Base-by-base conservation (phyloP, 2,797 vertebrate genomes). In the Tarsius wallacei region DNA sequence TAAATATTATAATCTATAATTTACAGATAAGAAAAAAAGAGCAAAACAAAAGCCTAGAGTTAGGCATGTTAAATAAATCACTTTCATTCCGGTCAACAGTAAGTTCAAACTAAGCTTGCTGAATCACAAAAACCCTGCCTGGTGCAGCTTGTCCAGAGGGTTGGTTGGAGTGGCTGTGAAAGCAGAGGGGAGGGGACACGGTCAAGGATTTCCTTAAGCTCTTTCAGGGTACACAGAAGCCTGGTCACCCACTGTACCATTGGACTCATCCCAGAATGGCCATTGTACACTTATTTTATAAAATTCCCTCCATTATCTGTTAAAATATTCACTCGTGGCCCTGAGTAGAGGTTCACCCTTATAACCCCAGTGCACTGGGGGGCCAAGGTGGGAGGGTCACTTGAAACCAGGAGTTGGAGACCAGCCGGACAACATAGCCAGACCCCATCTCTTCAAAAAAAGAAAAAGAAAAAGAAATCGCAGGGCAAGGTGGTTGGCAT, bases 111-210 rank as follows among this genome's bases (percentile, higher is more conserved):
- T 0, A 28, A 24, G 4, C 0, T 4, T 61, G 1, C 8, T 61
- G 59, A 28, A 12, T 11, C 26, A 0, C 0, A 49, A 55, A 28
- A 74, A 2, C 12, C 7, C 12, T 59, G 22, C 28, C 17, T 63
- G 26, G 47, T 7, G 1, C 17, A 14, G 7, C 0, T 4, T 16
- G 9, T 22, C 6, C 1, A 0, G 26, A 16, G 4, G 12, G 53
- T 21, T 19, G 6, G 0, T 7, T 13, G 28, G 28, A 13, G 12
- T 6, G 51, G 13, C 28, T 11, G 12, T 31, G 24, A 63, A 24
- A 26, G 9, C 0, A 28, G 24, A 74, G 1, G 15, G 2, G 0
- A 9, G 31, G 42, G 22, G 0, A 2, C 22, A 49, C 9, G 12
- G 28, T 28, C 5, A 0, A 33, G 12, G 22, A 15, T 36, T 33